phyloP scores from a whole-genome alignment of 1,140 invertebrate genomes.

The Drosophila biarmipes region DNA sequence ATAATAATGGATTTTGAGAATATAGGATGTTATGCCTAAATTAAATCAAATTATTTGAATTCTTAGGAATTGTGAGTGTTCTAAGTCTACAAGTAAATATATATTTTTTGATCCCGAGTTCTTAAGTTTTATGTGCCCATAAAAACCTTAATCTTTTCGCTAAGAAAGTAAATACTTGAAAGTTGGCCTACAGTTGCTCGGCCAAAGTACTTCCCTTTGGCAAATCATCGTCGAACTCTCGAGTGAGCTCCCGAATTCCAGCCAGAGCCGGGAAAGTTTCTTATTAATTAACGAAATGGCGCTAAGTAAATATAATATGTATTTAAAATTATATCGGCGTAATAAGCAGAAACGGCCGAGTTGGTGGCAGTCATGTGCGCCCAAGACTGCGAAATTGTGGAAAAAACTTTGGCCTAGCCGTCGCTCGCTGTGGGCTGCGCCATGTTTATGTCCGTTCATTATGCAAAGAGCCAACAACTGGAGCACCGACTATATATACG shows the following conservation, averaged over 20 bases:
- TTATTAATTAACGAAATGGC: constrained; percentile 78
- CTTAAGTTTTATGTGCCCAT: not conserved
- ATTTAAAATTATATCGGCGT: constrained; percentile 43
- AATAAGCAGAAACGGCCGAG: constrained; percentile 30
- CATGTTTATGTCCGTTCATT: constrained; percentile 75
- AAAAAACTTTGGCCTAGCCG: constrained; percentile 57
- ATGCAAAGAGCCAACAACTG: constrained; percentile 74
- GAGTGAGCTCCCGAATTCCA: constrained; percentile 14
- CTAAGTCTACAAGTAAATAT: no score
- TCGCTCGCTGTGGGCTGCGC: constrained; percentile 23
- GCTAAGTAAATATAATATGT: constrained; percentile 62
- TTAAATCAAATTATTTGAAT: no score
- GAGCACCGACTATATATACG: constrained; percentile 24
- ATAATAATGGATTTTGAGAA: no score
- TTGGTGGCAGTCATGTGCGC: constrained; percentile 46
- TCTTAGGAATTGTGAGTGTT: no score
- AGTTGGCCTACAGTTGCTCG: not conserved
- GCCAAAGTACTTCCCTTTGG: constrained; percentile 38
- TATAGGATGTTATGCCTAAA: no score
- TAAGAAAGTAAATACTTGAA: not conserved
- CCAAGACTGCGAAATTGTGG: constrained; percentile 41
- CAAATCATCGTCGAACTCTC: constrained; percentile 32
- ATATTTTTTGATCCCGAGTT: no score
- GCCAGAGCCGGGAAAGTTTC: constrained; percentile 41
- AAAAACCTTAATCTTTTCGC: not conserved